Percentiles rank a stretch among this genome's conserved stretches.
phyloP scores from a whole-genome alignment of 1,140 invertebrate species.

The Galendromus occidentalis region DNA sequence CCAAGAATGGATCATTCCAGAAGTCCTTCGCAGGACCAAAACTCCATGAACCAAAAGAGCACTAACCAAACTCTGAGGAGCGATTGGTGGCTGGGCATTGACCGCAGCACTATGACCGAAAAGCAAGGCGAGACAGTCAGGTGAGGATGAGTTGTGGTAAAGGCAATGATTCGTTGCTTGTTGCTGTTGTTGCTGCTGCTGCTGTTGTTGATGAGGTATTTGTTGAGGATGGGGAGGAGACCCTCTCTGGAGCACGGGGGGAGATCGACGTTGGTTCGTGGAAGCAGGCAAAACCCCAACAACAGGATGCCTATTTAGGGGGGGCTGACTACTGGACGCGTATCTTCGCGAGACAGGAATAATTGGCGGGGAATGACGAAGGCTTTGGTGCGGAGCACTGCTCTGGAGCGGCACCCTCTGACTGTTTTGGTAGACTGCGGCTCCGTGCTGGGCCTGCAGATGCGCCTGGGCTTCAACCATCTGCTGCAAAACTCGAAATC shows the following conservation, averaged over 20 bases:
- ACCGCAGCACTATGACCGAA: neutral
- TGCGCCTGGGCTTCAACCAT: neutral
- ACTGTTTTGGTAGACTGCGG: too few relatives aligned
- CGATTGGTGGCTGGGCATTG: neutral
- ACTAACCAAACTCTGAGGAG: neutral
- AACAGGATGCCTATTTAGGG: neutral
- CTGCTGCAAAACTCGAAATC: constrained; percentile 5
- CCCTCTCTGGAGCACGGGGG: neutral
- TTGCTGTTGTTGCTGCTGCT: neutral
- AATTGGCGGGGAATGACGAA: neutral
- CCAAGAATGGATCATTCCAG: neutral
- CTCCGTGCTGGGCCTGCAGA: neutral
- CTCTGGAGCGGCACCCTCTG: neutral
- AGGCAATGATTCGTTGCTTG: neutral
- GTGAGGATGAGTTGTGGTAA: constrained; percentile 5
- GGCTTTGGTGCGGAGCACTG: neutral
- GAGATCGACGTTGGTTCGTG: neutral
- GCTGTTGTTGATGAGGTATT: neutral
- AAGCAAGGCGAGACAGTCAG: constrained; percentile 1
- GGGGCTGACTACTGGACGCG: neutral
- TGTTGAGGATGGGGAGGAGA: neutral
- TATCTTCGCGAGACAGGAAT: constrained; percentile 3
- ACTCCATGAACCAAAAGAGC: neutral
- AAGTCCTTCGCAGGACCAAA: neutral
- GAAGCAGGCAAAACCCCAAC: neutral